phyloP scores from a whole-genome alignment of 1,140 invertebrate genomes.

The Drosophila bipectinata region DNA sequence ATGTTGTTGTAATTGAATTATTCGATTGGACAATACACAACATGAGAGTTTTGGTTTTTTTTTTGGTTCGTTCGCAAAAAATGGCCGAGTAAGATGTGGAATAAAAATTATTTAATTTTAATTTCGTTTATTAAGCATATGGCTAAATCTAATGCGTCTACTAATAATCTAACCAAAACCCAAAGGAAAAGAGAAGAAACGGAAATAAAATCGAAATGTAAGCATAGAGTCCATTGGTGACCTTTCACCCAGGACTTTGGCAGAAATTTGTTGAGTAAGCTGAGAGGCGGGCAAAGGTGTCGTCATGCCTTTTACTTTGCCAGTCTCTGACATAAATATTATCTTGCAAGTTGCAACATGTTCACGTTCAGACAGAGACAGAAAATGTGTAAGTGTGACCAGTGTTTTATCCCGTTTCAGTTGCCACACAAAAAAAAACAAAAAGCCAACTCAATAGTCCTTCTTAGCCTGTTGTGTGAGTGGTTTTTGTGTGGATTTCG shows the following conservation, averaged over 20 bases:
- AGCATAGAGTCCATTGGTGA: constrained; percentile 17
- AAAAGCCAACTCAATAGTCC: constrained; percentile 23
- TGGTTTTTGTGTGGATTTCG: constrained; percentile 4
- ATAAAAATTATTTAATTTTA: constrained; percentile 71
- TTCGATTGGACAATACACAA: constrained; percentile 56
- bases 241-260: constrained; percentile 28
- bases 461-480: constrained; percentile 18
- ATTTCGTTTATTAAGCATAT: constrained; percentile 67
- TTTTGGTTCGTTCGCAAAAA: constrained; percentile 64
- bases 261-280: constrained; percentile 25
- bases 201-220: constrained; percentile 46
- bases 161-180: constrained; percentile 47
- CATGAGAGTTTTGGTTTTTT: constrained; percentile 27
- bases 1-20: constrained; percentile 33
- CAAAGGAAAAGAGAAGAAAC: constrained; percentile 23
- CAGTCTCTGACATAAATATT: background rate
- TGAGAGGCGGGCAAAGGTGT: constrained; percentile 4
- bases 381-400: constrained; percentile 39
- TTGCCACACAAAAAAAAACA: constrained; percentile 30
- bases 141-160: constrained; percentile 56
- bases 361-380: constrained; percentile 61
- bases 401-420: constrained; percentile 50
- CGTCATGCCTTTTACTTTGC: background rate
- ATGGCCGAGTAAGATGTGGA: constrained; percentile 65
- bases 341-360: constrained; percentile 52